These are phyloP conservation scores for Leucoptera coffeella DNA, from an alignment of 2,888 invertebrate genomes.

Conservation along the genomic window DNA sequence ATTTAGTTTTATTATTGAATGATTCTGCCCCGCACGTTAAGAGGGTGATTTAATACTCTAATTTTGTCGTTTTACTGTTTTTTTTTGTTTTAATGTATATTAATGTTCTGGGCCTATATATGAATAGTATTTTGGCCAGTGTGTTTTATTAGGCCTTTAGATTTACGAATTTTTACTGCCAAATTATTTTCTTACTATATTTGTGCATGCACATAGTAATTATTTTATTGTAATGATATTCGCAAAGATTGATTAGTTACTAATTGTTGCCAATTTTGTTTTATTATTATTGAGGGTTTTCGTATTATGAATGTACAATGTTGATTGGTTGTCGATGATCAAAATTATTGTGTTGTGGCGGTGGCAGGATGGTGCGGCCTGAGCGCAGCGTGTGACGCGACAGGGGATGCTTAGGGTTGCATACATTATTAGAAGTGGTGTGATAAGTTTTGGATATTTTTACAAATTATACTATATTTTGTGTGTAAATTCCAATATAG, in stretches of 20 bases:
- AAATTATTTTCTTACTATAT: slow-evolving; percentile 53
- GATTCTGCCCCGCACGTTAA: slow-evolving; percentile 36
- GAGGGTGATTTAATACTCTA: slow-evolving; percentile 46
- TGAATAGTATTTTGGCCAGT: slow-evolving; percentile 50
- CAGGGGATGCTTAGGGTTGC: slow-evolving; percentile 49
- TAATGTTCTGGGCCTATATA: slow-evolving; percentile 47
- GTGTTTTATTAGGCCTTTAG: slow-evolving; percentile 47
- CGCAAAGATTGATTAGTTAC: slow-evolving; percentile 37
- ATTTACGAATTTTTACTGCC: slow-evolving; percentile 53
- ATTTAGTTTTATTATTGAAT: slow-evolving; percentile 27
- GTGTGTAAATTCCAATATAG: slow-evolving; percentile 43
- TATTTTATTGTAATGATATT: slow-evolving; percentile 47
- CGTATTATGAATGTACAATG: slow-evolving; percentile 39
- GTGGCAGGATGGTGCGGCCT: slow-evolving; percentile 49
- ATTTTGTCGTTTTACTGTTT: slow-evolving; percentile 44
- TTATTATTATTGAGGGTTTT: slow-evolving; percentile 49
- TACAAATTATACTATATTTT: slow-evolving; percentile 52
- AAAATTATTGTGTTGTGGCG: slow-evolving; percentile 52
- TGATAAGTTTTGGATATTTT: slow-evolving; percentile 55
- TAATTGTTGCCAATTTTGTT: slow-evolving; percentile 51
- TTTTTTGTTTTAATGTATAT: slow-evolving; percentile 22
- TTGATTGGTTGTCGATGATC: slow-evolving; percentile 50
- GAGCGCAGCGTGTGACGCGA: slow-evolving; percentile 52
- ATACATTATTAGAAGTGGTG: slow-evolving; percentile 46
- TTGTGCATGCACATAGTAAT: slow-evolving; percentile 52